These are phyloP conservation scores for Ceratitis capitata DNA, from an alignment of 1,140 invertebrate species.

Conservation along the genomic window DNA sequence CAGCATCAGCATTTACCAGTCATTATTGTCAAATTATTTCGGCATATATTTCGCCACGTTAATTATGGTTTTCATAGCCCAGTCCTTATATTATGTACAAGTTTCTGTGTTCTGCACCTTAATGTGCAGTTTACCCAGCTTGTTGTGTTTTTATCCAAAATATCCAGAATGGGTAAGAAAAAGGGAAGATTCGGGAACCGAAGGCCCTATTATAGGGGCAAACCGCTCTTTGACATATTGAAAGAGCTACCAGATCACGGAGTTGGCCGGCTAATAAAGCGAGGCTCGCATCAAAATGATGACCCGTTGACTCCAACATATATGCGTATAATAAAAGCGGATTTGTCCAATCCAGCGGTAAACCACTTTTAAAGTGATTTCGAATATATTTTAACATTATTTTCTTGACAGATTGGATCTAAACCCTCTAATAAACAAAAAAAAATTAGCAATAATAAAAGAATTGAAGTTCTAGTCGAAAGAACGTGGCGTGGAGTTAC, in stretches of 20 bases:
- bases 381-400: background rate
- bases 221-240: constrained; percentile 85
- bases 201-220: constrained; percentile 72
- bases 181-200: constrained; percentile 67
- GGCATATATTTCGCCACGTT: too few relatives aligned
- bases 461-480: constrained; percentile 67
- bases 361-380: background rate
- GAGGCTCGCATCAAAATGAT: constrained; percentile 76
- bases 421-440: background rate
- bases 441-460: constrained; percentile 68
- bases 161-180: constrained; percentile 68
- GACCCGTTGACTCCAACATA: constrained; percentile 75
- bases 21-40: too few relatives aligned
- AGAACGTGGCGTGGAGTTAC: constrained; percentile 78
- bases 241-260: constrained; percentile 84
- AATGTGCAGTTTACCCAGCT: too few relatives aligned
- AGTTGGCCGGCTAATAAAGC: constrained; percentile 76
- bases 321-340: constrained; percentile 81
- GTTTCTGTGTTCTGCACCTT: too few relatives aligned
- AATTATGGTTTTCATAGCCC: too few relatives aligned
- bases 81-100: too few relatives aligned
- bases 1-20: too few relatives aligned
- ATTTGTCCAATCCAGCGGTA: constrained; percentile 68
- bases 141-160: too few relatives aligned
- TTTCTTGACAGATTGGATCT: too few relatives aligned